Evolutionary conservation across 64 coral and sea anemone species (phyloP).

Genomic region (Trachythela sp.): DNA sequence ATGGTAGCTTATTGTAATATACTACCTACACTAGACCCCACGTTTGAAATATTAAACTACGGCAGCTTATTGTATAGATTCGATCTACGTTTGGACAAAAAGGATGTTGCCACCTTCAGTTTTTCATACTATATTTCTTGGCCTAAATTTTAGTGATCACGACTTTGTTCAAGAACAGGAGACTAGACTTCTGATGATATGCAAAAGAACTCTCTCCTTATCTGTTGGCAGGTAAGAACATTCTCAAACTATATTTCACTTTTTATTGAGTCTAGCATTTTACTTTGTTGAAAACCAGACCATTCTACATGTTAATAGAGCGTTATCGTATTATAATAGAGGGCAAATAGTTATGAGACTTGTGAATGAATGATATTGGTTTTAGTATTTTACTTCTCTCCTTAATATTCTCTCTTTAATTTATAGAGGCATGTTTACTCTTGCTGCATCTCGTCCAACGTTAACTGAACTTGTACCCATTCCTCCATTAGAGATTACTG

Average conservation of each 20-base stretch:
- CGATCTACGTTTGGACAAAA: too few species aligned
- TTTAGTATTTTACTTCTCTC: too few species aligned
- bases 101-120: not conserved
- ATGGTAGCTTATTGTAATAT: too few species aligned
- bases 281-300: too few species aligned
- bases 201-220: constrained; percentile 87
- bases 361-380: too few species aligned
- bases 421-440: constrained; percentile 97
- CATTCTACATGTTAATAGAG: too few species aligned
- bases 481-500: constrained; percentile 77
- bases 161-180: constrained; percentile 98
- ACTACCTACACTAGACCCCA: too few species aligned
- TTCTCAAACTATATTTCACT: not conserved
- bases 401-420: too few species aligned
- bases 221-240: constrained; percentile 73
- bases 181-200: constrained; percentile 69
- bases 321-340: too few species aligned
- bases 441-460: constrained; percentile 84
- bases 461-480: constrained; percentile 85
- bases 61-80: too few species aligned
- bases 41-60: not conserved
- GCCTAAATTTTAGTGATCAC: constrained; percentile 67
- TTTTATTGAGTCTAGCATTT: too few species aligned
- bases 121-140: not conserved
- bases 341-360: too few species aligned